Conservation (phyloP, 2,888 invertebrate genomes). For the Entomobrya proxima region DNA sequence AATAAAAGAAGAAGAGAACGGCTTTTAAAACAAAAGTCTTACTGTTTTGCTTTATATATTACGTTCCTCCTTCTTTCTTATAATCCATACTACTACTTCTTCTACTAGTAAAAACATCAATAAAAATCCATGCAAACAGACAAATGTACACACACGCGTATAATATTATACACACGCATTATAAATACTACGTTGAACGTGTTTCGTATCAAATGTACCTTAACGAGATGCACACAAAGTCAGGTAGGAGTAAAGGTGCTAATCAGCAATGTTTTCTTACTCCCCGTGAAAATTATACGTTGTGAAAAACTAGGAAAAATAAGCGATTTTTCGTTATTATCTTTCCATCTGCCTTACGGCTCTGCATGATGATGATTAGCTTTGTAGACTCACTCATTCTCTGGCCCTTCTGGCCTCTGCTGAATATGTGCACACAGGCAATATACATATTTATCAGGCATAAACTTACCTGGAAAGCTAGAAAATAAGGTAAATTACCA, state of each 20-base stretch:
- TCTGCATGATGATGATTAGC: slow-evolving; percentile 49
- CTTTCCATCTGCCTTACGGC: slow-evolving; percentile 61
- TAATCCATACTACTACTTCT: too few relatives aligned
- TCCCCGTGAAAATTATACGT: slow-evolving; percentile 58
- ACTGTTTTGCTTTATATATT: too few relatives aligned
- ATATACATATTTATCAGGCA: not conserved
- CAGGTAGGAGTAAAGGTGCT: slow-evolving; percentile 57
- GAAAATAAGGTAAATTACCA: slow-evolving; percentile 53
- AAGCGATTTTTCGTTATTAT: slow-evolving; percentile 61
- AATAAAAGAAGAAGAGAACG: not conserved
- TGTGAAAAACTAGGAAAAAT: slow-evolving; percentile 57
- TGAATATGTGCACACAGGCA: not conserved
- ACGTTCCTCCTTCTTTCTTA: too few relatives aligned
- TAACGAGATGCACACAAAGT: slow-evolving; percentile 30
- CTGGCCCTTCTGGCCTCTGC: not conserved
- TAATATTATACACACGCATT: not conserved
- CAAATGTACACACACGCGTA: too few relatives aligned
- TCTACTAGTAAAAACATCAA: too few relatives aligned
- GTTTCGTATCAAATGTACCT: too few relatives aligned
- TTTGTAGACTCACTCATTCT: slow-evolving; percentile 15
- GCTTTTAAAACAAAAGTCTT: too few relatives aligned
- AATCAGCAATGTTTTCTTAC: slow-evolving; percentile 58
- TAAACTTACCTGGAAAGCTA: not conserved
- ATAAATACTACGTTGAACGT: not conserved
- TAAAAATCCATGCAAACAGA: too few relatives aligned